A percentile compares a stretch with the other conserved stretches of the same genome.
Evolutionary conservation across 2,113 vertebrate genomes (phyloP).

Genomic region (Eclectus roratus): DNA sequence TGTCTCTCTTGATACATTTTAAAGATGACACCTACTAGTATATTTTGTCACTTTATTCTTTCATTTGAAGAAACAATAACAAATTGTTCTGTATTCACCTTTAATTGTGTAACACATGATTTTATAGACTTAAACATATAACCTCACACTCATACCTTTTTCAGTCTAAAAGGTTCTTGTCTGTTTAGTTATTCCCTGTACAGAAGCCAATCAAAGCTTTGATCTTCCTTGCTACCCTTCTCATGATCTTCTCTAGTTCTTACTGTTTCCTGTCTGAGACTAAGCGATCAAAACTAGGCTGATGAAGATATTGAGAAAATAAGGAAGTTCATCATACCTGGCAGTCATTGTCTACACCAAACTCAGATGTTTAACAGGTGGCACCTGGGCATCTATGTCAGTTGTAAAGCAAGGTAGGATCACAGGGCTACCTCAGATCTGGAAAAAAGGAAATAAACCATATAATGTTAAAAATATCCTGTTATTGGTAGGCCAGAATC

Average conservation of each 20-base stretch:
- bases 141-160: neutral
- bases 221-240: neutral
- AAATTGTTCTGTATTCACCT: neutral
- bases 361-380: neutral
- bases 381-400: neutral
- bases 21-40: neutral
- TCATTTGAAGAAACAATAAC: neutral
- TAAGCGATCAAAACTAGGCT: neutral
- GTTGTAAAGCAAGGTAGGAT: neutral
- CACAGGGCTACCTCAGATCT: neutral
- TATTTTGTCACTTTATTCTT: neutral
- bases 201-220: neutral
- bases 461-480: rapidly evolving
- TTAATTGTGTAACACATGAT: neutral
- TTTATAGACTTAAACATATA: neutral
- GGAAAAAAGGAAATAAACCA: neutral
- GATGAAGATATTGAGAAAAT: neutral
- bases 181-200: neutral
- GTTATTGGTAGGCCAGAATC: rapidly evolving
- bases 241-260: neutral
- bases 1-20: neutral
- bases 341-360: neutral
- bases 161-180: neutral
- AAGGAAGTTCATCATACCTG: neutral
- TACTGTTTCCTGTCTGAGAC: neutral